phyloP scores from a whole-genome alignment of 2,113 vertebrate species.

The Datnioides undecimradiatus region DNA sequence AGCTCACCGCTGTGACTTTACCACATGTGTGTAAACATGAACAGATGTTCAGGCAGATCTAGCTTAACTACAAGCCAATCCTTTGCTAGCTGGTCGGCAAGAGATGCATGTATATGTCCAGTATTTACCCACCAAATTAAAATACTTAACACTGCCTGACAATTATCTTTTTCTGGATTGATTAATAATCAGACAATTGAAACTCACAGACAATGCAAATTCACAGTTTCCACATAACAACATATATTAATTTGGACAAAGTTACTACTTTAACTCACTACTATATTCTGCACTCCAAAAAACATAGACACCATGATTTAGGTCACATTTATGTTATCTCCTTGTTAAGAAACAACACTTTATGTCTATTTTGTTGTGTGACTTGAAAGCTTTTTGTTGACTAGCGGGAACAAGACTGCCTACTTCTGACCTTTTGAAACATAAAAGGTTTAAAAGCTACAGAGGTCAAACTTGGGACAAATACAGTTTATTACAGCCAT shows the following conservation, averaged over 20 bases:
- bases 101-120: conserved; percentile 1
- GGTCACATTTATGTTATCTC: not conserved
- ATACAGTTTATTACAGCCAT: not conserved
- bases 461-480: too few relatives aligned
- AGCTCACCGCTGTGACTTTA: conserved; percentile 49
- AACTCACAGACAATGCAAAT: too few relatives aligned
- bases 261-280: too few relatives aligned
- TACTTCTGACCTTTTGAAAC: conserved; percentile 12
- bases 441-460: too few relatives aligned
- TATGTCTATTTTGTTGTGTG: not conserved
- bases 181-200: not conserved
- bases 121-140: not conserved
- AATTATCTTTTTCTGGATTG: not conserved
- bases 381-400: not conserved
- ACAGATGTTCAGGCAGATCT: conserved; percentile 67
- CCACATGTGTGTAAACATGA: conserved; percentile 67
- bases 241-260: not conserved
- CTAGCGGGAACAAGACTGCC: not conserved
- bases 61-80: conserved; percentile 53
- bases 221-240: not conserved
- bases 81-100: conserved; percentile 21
- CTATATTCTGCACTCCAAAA: not conserved
- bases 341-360: not conserved
- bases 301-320: not conserved
- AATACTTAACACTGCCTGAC: not conserved